phyloP scores from a whole-genome alignment of 1,140 invertebrate genomes.

The Papilio machaon region DNA sequence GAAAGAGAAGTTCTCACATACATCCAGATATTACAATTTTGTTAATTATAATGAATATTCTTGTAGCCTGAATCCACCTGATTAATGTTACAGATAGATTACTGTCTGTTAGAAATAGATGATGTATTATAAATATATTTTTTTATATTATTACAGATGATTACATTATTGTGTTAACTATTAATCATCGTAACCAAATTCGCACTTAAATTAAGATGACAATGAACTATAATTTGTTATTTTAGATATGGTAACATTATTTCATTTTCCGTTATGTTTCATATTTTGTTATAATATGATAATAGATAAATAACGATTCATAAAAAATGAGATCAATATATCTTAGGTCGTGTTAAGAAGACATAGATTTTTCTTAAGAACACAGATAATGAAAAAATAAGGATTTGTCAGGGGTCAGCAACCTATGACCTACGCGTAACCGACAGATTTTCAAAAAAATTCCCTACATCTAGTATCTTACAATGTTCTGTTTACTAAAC shows the following conservation, averaged over 20 bases:
- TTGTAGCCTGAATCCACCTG: neutral
- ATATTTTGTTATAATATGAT: slow-evolving; percentile 3
- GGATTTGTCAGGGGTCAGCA: neutral
- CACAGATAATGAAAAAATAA: neutral
- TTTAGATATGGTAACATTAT: slow-evolving; percentile 1
- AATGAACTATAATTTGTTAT: neutral
- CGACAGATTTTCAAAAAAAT: neutral
- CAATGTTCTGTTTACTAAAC: neutral
- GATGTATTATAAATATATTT: neutral
- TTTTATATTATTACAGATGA: neutral
- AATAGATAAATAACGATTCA: slow-evolving; percentile 2
- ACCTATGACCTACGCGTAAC: neutral
- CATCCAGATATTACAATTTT: neutral
- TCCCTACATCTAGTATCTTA: neutral
- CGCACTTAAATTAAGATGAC: neutral
- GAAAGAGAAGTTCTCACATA: neutral
- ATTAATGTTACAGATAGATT: neutral
- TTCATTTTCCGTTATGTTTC: slow-evolving; percentile 7
- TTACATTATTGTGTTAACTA: slow-evolving; percentile 10
- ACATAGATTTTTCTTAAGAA: neutral
- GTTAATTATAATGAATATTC: neutral
- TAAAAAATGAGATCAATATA: slow-evolving; percentile 1
- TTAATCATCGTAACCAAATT: slow-evolving; percentile 11
- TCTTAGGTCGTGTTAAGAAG: neutral
- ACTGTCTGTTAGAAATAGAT: neutral